Evolutionary conservation across 2,888 invertebrate genomes (phyloP), one percentile per base, ranked within the genome.

Genomic region (Chalcosyrphus nemorum): DNA sequence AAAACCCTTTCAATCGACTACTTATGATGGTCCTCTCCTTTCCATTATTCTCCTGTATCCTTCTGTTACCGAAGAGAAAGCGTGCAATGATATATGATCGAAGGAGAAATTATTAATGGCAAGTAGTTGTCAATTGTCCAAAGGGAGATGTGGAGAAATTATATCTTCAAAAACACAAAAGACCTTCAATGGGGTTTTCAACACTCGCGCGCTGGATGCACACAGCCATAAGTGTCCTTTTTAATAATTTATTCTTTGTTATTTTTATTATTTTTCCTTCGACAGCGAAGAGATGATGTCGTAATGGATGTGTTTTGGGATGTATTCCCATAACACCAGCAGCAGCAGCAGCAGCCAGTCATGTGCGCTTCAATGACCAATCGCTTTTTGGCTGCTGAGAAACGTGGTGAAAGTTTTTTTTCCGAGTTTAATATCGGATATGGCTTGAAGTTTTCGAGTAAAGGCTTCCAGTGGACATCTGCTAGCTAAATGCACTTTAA

Each of bases 111-210:
- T 84, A 84, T 84, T 84, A 84, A 84, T 84, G 84, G 80, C 17
- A 84, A 84, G 84, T 80, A 74, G 84, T 75, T 84, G 84, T 84
- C 84, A 84, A 84, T 81, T 80, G 80, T 84, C 70, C 84, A 68
- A 75, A 35, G 57, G 70, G 75, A 75, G 27, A 52, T 4, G 32
- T 54, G 38, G 35, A 21, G 7, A 19, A 41, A 24, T 38, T 38
- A 35, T 27, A 5, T 57, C 24, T 24, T 11, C 32, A 24, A n/a
- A 24, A n/a, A 27, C 21, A 78, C 59, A 84, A 75, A 66, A 17
- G 82, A 78, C 59, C 61, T 9, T n/a, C n/a, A n/a, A n/a, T n/a
- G n/a, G n/a, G 29, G 19, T 38, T 59, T 61, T 71, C 59, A 71
- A 59, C 70, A 52, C 76, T 74, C 61, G 57, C 66, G 38, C 66